Base-by-base conservation (phyloP, 53 echinoderm and acorn worm genomes). In the Paelopatides confundens region DNA sequence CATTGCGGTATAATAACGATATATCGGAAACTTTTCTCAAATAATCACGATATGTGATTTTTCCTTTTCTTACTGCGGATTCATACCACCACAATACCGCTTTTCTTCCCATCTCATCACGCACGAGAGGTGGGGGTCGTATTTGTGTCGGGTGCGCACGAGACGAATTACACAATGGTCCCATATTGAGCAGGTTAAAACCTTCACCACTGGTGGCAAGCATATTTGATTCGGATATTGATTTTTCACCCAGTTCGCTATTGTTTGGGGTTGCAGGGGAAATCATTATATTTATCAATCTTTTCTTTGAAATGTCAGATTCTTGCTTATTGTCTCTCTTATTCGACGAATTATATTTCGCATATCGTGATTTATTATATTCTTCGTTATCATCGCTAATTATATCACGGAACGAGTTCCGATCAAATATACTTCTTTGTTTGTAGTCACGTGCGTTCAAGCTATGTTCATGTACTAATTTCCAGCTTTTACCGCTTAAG, bases 401-500 rank as follows among this genome's bases (percentile, higher is more conserved):
- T 32, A 62, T 36, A 13, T 64, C 50, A 2, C 82, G 65, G 70
- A 90, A 87, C 28, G 77, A 39, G 28, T 77, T 90, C 37, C 49
- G 63, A 28, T 86, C 90, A 65, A 66, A 88, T 35, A 88, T 83
- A 10, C 85, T 66, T 37, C 50, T 69, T 31, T 12, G 66, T 37
- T 84, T 76, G 47, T 3, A 58, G 36, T 78, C 53, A 15, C 89
- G 89, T 13, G 71, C 35, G 3, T 87, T 64, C n/a, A n/a, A n/a
- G 35, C 85, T 81, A 10, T 77, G 77, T 27, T 94, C 94, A 86
- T 92, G 96, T 28, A 94, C 47, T 17, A 96, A 93, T 46, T 94
- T 92, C 96, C 96, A 96, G 52, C 88, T 94, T 70, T 96, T 96
- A 29, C 96, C 96, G 31, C 66, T 90, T 63, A 85, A 51, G 81